Percentiles rank a stretch among this genome's conserved stretches.
phyloP scores from a whole-genome alignment of 1,140 invertebrate genomes.

The Zaprionus ornatus region DNA sequence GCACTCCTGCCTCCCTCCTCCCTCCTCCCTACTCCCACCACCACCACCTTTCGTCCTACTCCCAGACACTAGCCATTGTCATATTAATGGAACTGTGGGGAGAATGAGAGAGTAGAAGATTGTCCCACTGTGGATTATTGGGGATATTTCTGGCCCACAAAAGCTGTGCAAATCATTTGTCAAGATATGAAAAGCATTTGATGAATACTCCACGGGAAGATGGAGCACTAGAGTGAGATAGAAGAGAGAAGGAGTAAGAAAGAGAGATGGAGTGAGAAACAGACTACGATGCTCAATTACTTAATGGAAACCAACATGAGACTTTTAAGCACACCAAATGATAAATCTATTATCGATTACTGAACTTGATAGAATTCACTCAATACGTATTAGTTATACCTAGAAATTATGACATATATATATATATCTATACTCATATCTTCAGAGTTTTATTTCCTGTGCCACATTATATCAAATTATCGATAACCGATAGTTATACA shows the following conservation, averaged over 20 bases:
- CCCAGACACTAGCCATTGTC: neutral
- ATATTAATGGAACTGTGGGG: neutral
- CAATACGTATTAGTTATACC: too few species aligned
- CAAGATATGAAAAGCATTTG: conserved; percentile 22
- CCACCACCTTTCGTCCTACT: neutral
- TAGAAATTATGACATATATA: too few species aligned
- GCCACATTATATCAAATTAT: too few species aligned
- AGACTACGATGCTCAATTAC: neutral
- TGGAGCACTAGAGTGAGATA: neutral
- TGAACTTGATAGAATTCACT: too few species aligned
- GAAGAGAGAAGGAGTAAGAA: neutral
- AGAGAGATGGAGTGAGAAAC: neutral
- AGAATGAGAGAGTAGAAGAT: neutral
- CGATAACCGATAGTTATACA: too few species aligned
- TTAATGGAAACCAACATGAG: neutral
- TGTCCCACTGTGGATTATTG: conserved; percentile 28
- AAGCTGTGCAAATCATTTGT: conserved; percentile 40
- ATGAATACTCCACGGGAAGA: conserved; percentile 5
- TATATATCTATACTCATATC: too few species aligned
- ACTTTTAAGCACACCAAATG: neutral
- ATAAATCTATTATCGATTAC: neutral
- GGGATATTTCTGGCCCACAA: conserved; percentile 14
- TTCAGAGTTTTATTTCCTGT: too few species aligned
- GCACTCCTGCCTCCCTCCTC: neutral
- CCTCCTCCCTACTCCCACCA: neutral